Conservation (phyloP, 2,888 invertebrate species). For the Melanotus villosus region DNA sequence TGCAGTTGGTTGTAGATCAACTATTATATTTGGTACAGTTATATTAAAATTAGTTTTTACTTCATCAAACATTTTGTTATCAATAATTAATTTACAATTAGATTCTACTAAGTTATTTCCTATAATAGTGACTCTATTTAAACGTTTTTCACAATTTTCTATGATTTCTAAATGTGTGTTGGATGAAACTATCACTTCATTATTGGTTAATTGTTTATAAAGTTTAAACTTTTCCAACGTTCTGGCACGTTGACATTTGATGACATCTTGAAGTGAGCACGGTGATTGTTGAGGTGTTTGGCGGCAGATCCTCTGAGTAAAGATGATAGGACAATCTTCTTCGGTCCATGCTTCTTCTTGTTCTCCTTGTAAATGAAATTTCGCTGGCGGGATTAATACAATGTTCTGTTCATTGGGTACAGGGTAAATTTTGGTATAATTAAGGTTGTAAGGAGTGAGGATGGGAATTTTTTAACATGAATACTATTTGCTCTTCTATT, state of each 20-base stretch:
- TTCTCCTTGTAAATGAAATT: constrained; percentile 18
- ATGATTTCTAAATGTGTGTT: background rate
- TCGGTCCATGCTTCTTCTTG: constrained; percentile 35
- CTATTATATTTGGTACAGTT: background rate
- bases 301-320: background rate
- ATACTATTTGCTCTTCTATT: constrained; percentile 25
- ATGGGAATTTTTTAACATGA: constrained; percentile 40
- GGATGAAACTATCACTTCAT: background rate
- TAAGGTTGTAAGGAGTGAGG: constrained; percentile 12
- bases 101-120: background rate
- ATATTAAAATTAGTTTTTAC: background rate
- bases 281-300: background rate
- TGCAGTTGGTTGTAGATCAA: background rate
- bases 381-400: constrained; percentile 30
- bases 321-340: constrained; percentile 22
- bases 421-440: constrained; percentile 32
- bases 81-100: constrained; percentile 6
- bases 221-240: background rate
- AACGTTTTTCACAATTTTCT: constrained; percentile 2
- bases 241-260: background rate
- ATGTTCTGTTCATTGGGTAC: constrained; percentile 25
- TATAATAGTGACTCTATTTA: background rate
- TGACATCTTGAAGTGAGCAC: background rate
- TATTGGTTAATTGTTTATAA: constrained; percentile 1
- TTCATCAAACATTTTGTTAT: background rate